These are phyloP conservation scores for Leucoraja ocellata DNA, from an alignment of 2,797 vertebrate genomes.

Conservation along the genomic window DNA sequence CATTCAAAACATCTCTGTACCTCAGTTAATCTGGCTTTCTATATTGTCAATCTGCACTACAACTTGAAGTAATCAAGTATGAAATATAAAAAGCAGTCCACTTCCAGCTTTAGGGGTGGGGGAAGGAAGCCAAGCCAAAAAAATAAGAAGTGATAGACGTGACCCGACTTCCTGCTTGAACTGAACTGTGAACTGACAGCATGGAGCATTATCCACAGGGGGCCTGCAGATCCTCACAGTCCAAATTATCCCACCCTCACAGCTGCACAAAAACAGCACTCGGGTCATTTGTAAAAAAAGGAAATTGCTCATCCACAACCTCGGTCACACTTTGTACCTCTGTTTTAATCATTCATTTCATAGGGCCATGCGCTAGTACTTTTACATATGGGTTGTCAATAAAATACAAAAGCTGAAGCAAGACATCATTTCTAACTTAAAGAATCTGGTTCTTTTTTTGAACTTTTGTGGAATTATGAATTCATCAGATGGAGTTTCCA, in stretches of 20 bases:
- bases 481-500: slow-evolving; percentile 4
- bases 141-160: neutral
- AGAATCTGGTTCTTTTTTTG: neutral
- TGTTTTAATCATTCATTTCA: neutral
- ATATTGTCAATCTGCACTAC: neutral
- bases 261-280: slow-evolving; percentile 20
- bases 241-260: slow-evolving; percentile 2
- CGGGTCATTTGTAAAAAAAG: neutral
- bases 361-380: neutral
- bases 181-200: neutral
- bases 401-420: neutral
- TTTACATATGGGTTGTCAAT: no score
- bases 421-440: neutral
- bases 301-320: neutral
- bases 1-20: neutral
- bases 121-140: neutral
- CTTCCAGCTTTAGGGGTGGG: slow-evolving; percentile 11
- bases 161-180: slow-evolving; percentile 19
- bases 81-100: neutral
- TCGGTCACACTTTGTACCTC: no score
- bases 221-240: neutral
- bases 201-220: slow-evolving; percentile 15
- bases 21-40: neutral
- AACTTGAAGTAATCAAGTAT: neutral
- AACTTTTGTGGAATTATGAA: slow-evolving; percentile 9